Percentiles rank a stretch among this genome's conserved stretches.
Evolutionary conservation across 2,113 vertebrate species (phyloP).

Genomic region (Thunnus maccoyii): DNA sequence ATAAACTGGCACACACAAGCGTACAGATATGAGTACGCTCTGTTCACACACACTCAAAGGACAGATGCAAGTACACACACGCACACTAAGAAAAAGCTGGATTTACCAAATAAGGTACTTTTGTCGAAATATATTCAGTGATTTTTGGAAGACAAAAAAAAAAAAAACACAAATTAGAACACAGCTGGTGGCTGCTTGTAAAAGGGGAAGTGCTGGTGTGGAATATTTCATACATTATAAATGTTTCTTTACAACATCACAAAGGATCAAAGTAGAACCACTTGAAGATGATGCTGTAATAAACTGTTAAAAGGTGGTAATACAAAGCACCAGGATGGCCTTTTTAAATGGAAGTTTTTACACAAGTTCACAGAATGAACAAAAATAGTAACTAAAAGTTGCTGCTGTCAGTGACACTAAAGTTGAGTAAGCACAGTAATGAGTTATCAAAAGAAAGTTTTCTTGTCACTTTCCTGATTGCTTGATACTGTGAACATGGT

Average conservation of each 20-base stretch:
- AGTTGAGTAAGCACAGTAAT: too few relatives aligned
- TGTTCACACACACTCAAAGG: not conserved
- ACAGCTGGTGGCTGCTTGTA: not conserved
- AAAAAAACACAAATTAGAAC: not conserved
- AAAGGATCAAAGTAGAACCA: not conserved
- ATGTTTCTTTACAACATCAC: not conserved
- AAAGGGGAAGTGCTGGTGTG: not conserved
- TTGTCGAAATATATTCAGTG: not conserved
- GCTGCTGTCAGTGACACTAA: too few relatives aligned
- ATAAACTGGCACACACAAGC: conserved; percentile 20
- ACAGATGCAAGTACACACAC: not conserved
- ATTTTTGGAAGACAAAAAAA: not conserved
- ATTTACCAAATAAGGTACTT: not conserved
- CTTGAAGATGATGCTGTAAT: not conserved
- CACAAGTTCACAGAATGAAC: too few relatives aligned
- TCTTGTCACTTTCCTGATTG: too few relatives aligned
- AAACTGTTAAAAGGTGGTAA: too few relatives aligned
- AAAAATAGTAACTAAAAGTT: too few relatives aligned
- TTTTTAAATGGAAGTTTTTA: too few relatives aligned
- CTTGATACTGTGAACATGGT: too few relatives aligned
- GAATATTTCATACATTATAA: not conserved
- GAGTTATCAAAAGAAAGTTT: too few relatives aligned
- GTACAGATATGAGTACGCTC: not conserved
- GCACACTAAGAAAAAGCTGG: not conserved
- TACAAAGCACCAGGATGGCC: too few relatives aligned